Evolutionary conservation across 2,888 invertebrate species (phyloP), one percentile per base, ranked within the genome.

Genomic region (Gasteruption jaculator): DNA sequence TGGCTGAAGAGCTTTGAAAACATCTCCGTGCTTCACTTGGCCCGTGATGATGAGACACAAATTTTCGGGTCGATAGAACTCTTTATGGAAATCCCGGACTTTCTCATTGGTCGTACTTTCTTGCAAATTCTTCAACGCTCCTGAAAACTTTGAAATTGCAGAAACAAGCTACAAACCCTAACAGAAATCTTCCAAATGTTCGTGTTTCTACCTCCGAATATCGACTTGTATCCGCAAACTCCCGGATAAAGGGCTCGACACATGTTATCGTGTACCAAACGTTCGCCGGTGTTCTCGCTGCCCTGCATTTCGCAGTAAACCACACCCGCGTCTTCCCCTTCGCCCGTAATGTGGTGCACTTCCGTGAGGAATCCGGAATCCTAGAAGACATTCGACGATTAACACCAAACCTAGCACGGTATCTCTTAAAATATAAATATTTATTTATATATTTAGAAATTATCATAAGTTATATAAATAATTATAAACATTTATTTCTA

Each of bases 261-360:
- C 64, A 91, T 71, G 52, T 78, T 78, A 40, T 81, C 69, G 54
- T 83, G 78, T 46, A 84, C 78, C 45, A 84, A 74, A 43, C 81
- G 81, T 61, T 87, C 86, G 4, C 86, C 85, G n/a, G 77, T 79
- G 68, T 89, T 91, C 68, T 91, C 91, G 20, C 80, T 68, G 0
- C 85, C 89, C 71, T 91, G 92, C 88, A 93, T 92, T 74, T 95
- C 94, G 69, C 90, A 91, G 68, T 94, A 94, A n/a, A 94, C 92
- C 10, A 94, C 91, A 12, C 95, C 95, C 8, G 86, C 91, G 75
- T 95, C 86, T 51, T 88, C 84, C 0, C 93, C 94, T 45, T 87
- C 83, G 0, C 84, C 87, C 57, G 87, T 90, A 47, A 94, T 77
- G 66, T 94, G 93, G 70, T 94, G 91, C 1, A 95, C 92, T 74